phyloP scores from a whole-genome alignment of 2,113 vertebrate species.

The Albula glossodonta region DNA sequence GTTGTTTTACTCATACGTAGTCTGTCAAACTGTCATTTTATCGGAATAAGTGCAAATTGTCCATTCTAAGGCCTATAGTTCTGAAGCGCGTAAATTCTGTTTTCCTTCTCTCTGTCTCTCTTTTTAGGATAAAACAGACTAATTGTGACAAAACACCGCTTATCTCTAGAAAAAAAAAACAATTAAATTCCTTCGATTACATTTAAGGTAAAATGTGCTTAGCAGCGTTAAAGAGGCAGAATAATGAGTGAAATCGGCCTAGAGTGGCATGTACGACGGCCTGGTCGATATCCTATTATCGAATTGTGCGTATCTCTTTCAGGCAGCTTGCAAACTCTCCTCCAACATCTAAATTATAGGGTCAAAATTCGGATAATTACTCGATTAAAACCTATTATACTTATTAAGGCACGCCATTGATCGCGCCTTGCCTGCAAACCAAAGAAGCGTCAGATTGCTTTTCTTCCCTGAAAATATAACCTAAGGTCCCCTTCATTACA shows the following conservation, averaged over 20 bases:
- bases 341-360: conserved; percentile 91
- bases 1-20: too few relatives aligned
- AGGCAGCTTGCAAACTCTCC: conserved; percentile 85
- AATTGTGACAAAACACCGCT: conserved; percentile 87
- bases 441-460: conserved; percentile 72
- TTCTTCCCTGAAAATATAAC: conserved; percentile 45
- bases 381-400: conserved; percentile 92
- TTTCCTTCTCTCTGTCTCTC: conserved; percentile 60
- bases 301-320: conserved; percentile 89
- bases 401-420: conserved; percentile 86
- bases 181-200: conserved; percentile 87
- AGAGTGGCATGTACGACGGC: conserved; percentile 73
- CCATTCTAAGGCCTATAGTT: not conserved
- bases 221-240: conserved; percentile 78
- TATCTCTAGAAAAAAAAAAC: conserved; percentile 80
- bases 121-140: conserved; percentile 81
- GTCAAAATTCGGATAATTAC: conserved; percentile 93
- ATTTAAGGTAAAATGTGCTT: conserved; percentile 83
- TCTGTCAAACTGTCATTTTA: not conserved
- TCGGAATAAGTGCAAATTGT: not conserved
- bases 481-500: conserved; percentile 21
- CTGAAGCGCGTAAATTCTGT: conserved; percentile 50
- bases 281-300: conserved; percentile 93
- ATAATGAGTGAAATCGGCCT: conserved; percentile 80
- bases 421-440: conserved; percentile 78